Base-by-base conservation (phyloP, 2,888 invertebrate species). In the Idaea aversata region DNA sequence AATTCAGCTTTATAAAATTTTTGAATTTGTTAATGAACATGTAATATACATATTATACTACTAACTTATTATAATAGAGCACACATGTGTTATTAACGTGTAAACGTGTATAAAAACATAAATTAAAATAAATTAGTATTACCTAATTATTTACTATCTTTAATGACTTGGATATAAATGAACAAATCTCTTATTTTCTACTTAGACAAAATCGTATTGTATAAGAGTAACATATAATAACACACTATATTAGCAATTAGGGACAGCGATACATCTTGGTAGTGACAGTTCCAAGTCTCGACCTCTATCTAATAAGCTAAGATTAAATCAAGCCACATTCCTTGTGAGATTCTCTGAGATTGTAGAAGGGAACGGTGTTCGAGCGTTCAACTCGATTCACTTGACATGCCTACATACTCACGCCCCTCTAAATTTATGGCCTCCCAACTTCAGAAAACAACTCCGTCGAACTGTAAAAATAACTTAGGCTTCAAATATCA, bases 271-370 rank as follows among this genome's bases (percentile, higher is more conserved):
- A 82, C 82, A 84, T 83, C 80, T 82, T 71, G 67, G 69, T 70
- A 76, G 79, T 81, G 86, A 83, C 85, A 83, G 80, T 70, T 57
- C 67, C 65, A 71, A 72, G 72, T 74, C 72, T 72, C 72, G 70
- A 70, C 75, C 72, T 67, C 71, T 78, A 80, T 67, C 71, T 79
- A 80, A 78, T 81, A 77, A 80, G 76, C 73, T 74, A 74, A 81
- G 82, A 84, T 85, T 85, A 83, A 84, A 86, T 85, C 84, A 75
- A 76, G 72, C 75, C 75, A 72, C 82, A 82, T 84, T 84, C 81
- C 82, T 77, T 74, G 77, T 75, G 78, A 82, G 81, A 82, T 81
- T 80, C 77, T 65, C 72, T 73, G 72, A 75, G 74, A 74, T 73
- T 71, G 69, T 63, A 70, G 63, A 62, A 63, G 72, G 68, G 68